Percentiles rank a stretch among this genome's conserved stretches.
These are phyloP conservation scores for Phymorhynchus buccinoides DNA, from an alignment of 1,140 invertebrate species.

Conservation along the genomic window DNA sequence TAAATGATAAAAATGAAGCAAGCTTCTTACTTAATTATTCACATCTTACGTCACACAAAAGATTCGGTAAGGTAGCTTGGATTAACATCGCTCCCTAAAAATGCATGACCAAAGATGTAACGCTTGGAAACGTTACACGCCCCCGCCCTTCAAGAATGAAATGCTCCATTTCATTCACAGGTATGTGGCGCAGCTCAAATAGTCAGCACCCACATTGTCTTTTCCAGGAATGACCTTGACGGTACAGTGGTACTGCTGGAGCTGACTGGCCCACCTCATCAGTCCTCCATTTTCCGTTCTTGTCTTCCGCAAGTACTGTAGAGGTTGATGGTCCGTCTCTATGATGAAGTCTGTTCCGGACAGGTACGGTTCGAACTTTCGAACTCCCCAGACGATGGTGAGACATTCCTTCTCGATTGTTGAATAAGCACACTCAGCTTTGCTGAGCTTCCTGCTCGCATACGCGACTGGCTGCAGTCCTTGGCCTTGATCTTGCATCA, in stretches of 20 bases:
- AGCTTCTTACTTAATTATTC: too few species aligned
- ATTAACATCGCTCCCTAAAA: too few species aligned
- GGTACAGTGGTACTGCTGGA: neutral
- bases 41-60: too few species aligned
- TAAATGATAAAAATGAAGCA: too few species aligned
- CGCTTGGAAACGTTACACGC: too few species aligned
- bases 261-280: neutral
- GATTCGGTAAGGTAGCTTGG: too few species aligned
- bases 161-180: too few species aligned
- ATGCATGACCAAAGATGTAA: too few species aligned
- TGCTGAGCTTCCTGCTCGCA: neutral
- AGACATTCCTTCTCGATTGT: neutral
- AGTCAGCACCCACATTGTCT: conserved; percentile 20
- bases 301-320: neutral
- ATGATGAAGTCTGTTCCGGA: neutral
- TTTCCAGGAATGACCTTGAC: neutral
- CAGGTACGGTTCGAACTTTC: neutral
- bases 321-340: neutral
- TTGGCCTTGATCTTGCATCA: neutral
- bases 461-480: neutral
- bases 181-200: neutral
- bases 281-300: neutral
- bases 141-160: too few species aligned
- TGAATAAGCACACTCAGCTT: neutral
- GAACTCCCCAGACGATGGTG: too few species aligned